Evolutionary conservation across 2,888 invertebrate species (phyloP), one percentile per base, ranked within the genome.

Genomic region (Drosophila anceps): DNA sequence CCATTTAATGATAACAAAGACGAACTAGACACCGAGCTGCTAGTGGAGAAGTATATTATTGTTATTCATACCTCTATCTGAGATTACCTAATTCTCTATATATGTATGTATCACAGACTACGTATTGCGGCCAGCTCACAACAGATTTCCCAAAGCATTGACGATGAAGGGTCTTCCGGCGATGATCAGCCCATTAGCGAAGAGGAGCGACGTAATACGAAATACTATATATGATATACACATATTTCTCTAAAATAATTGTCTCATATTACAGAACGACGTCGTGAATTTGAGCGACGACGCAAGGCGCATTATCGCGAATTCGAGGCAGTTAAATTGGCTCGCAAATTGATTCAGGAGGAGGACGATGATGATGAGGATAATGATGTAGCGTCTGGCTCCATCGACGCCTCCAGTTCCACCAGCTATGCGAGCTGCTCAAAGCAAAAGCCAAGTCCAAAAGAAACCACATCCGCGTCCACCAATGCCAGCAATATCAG

Each of bases 231-330:
- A 33, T 67, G 7, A 39, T 41, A 9, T 15, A 3, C 15, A 27
- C 31, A 55, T 39, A 15, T 7, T 20, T 12, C 7, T 39, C 0
- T 31, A 57, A 35, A 37, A 55, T 35, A 41, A 13, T 44, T n/a
- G 7, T 27, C 3, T 70, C 54, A 0, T 43, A 15, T 88, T 90
- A 43, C 87, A 95, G 96, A 94, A 82, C 95, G 95, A 88, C 95
- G 96, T 87, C 94, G 95, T 88, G 95, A 96, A 73, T 99, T 99
- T 91, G 98, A 98, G 93, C 95, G 96, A 82, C 98, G 98, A 92
- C 95, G 99, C 74, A 99, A 98, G 94, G 96, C 97, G 87, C 99
- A 99, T 91, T 99, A 99, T 93, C 98, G 99, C 93, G 99, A 99
- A 93, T 99, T 97, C 93, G 96, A 98, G 93, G 98, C 98, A 0